These are phyloP conservation scores for Trissolcus brochymenae DNA, from an alignment of 2,888 invertebrate genomes.

Conservation along the genomic window DNA sequence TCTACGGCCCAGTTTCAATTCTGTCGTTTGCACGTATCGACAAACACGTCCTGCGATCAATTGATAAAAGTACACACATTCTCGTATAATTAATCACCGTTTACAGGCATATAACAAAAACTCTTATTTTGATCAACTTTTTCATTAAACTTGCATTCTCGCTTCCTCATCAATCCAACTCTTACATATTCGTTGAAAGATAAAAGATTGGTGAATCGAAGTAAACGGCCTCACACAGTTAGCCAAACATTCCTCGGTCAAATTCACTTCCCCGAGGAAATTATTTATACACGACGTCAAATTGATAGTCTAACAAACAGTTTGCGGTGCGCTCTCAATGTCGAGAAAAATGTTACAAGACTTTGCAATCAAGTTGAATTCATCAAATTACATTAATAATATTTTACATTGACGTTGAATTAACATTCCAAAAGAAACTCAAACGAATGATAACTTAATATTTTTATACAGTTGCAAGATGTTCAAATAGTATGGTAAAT, in stretches of 20 bases:
- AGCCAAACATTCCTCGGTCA: conserved; percentile 36
- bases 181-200: conserved; percentile 22
- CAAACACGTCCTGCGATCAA: conserved; percentile 49
- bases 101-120: conserved; percentile 48
- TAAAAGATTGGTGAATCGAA: conserved; percentile 41
- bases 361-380: too few species aligned
- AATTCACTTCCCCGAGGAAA: conserved; percentile 35
- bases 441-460: too few species aligned
- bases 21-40: conserved; percentile 59
- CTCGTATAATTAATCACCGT: conserved; percentile 38
- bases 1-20: conserved; percentile 55
- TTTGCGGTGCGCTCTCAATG: conserved; percentile 12
- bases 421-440: too few species aligned
- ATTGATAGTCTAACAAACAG: conserved; percentile 42
- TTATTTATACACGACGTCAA: conserved; percentile 32
- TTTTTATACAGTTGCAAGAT: too few species aligned
- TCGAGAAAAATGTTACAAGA: too few species aligned
- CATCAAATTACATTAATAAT: too few species aligned
- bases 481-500: too few species aligned
- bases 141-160: conserved; percentile 31
- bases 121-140: conserved; percentile 48
- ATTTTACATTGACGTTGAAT: too few species aligned
- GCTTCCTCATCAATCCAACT: conserved; percentile 17
- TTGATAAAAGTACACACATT: conserved; percentile 32
- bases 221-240: conserved; percentile 23